Percentiles rank a stretch among this genome's conserved stretches.
Conservation (phyloP, 2,888 invertebrate species). For the Desoria tigrina region DNA sequence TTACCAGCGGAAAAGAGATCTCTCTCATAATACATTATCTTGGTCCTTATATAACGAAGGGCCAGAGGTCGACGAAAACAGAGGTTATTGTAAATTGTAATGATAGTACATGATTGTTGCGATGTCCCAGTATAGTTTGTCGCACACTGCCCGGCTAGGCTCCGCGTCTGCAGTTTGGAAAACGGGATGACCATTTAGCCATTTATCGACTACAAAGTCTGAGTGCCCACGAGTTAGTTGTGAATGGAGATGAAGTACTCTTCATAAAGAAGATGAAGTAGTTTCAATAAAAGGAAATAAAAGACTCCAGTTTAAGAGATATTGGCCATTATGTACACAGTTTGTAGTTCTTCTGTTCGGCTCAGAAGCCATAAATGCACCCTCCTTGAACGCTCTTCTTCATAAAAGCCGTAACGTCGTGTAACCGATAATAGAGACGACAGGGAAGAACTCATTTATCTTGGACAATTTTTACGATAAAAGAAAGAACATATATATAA, state of each 20-base stretch:
- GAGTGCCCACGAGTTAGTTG: constrained; percentile 13
- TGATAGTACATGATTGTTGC: no score
- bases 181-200: neutral
- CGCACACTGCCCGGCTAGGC: neutral
- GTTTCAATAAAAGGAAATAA: constrained; percentile 7
- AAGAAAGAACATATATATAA: neutral
- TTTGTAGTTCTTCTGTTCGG: neutral
- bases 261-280: constrained; percentile 3
- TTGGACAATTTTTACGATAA: neutral
- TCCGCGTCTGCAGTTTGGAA: neutral
- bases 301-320: neutral
- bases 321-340: constrained; percentile 1
- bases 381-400: neutral
- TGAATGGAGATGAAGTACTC: constrained; percentile 6
- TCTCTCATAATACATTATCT: no score
- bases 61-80: no score
- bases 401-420: neutral
- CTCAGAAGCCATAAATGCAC: constrained; percentile 1
- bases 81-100: no score
- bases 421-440: neutral
- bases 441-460: constrained; percentile 11
- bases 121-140: no score
- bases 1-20: no score
- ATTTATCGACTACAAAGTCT: neutral
- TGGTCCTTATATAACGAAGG: no score